phyloP scores from a whole-genome alignment of 2,888 invertebrate species.

The Lycia hirtaria region DNA sequence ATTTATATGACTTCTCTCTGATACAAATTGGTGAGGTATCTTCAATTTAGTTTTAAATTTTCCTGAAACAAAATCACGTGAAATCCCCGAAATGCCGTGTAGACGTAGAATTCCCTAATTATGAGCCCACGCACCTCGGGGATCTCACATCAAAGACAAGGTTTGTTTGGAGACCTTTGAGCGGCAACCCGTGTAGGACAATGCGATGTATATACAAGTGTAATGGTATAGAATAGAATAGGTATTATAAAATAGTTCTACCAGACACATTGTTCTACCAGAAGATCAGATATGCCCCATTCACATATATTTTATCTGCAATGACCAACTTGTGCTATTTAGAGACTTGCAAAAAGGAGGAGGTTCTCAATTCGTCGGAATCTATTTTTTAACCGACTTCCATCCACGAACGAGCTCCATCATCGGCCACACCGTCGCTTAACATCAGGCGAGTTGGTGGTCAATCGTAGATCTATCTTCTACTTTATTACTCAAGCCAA shows the following conservation, averaged over 20 bases:
- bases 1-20: background rate
- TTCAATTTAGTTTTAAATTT: background rate
- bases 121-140: background rate
- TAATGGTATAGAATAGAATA: background rate
- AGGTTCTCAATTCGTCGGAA: no score
- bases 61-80: background rate
- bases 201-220: background rate
- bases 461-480: no score
- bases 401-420: no score
- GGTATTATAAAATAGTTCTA: background rate
- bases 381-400: no score
- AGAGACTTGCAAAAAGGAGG: no score
- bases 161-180: slow-evolving; percentile 5
- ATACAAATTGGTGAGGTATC: background rate
- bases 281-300: no score
- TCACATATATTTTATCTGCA: no score
- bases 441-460: no score
- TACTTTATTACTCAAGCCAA: no score
- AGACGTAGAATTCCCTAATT: slow-evolving; percentile 3
- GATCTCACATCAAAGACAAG: slow-evolving; percentile 5
- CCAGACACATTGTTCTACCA: no score
- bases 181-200: background rate
- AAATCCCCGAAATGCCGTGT: background rate
- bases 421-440: no score
- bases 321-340: no score